These are phyloP conservation scores for Stratiomys singularior DNA, from an alignment of 2,888 invertebrate species.

Conservation along the genomic window DNA sequence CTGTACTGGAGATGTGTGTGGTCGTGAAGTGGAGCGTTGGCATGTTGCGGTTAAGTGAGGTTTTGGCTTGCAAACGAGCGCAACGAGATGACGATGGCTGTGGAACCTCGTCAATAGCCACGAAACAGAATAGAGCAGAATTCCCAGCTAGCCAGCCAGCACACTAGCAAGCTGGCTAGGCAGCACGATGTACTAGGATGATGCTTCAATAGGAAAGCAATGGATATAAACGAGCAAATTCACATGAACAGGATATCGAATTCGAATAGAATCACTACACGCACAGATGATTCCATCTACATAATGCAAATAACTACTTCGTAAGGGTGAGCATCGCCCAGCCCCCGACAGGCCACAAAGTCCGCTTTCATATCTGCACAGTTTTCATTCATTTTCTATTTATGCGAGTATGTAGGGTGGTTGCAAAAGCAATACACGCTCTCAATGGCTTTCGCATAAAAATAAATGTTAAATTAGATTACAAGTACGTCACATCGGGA, in stretches of 20 bases:
- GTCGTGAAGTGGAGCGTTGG: neutral
- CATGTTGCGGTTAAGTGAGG: neutral
- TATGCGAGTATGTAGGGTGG: neutral
- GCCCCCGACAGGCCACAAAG: neutral
- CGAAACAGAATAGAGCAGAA: neutral
- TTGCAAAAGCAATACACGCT: neutral
- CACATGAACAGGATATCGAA: slow-evolving; percentile 39
- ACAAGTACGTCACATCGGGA: slow-evolving; percentile 39
- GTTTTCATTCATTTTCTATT: slow-evolving; percentile 14
- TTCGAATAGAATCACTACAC: slow-evolving; percentile 31
- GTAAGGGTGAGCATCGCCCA: slow-evolving; percentile 10
- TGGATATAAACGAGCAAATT: slow-evolving; percentile 18
- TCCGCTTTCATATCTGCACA: neutral
- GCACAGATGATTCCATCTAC: slow-evolving; percentile 42
- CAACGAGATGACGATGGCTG: slow-evolving; percentile 10
- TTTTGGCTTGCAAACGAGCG: slow-evolving; percentile 35
- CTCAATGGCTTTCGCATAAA: slow-evolving; percentile 34
- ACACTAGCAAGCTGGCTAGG: neutral
- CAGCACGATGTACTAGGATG: neutral
- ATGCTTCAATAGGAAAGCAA: neutral
- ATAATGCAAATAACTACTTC: slow-evolving; percentile 38
- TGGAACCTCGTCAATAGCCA: neutral
- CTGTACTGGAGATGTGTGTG: neutral
- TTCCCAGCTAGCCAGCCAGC: no score
- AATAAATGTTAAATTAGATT: slow-evolving; percentile 48